A percentile compares a stretch with the other conserved stretches of the same genome.
Conservation (phyloP, 2,888 invertebrate species). For the Lysandra coridon region DNA sequence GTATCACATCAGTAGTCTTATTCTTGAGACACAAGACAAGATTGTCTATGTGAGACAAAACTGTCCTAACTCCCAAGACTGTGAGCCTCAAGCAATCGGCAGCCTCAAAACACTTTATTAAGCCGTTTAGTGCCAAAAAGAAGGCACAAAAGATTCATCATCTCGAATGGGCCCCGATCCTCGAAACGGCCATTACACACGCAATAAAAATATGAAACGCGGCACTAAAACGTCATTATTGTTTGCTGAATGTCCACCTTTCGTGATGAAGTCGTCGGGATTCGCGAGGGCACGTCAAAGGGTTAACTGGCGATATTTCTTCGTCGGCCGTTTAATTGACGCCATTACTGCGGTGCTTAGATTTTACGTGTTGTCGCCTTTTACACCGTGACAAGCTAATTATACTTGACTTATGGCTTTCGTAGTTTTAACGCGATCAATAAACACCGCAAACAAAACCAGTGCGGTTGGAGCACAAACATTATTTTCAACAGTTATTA, state of each 20-base stretch:
- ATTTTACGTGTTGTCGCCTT: constrained; percentile 28
- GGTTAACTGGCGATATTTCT: constrained; percentile 46
- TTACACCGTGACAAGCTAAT: constrained; percentile 53
- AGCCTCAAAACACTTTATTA: neutral
- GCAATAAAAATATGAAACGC: constrained; percentile 74
- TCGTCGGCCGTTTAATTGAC: constrained; percentile 45
- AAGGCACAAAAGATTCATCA: constrained; percentile 62
- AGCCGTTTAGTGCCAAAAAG: constrained; percentile 37
- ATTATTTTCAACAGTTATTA: neutral
- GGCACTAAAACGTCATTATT: constrained; percentile 74
- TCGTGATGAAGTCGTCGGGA: constrained; percentile 75
- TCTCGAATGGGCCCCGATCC: constrained; percentile 64
- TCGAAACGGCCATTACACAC: constrained; percentile 76
- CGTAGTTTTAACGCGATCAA: constrained; percentile 37
- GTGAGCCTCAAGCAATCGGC: neutral
- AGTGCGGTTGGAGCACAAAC: neutral
- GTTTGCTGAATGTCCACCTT: constrained; percentile 72
- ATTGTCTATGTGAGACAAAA: no score
- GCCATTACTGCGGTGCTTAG: constrained; percentile 34
- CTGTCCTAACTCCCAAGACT: no score
- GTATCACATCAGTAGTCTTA: no score
- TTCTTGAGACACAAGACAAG: no score
- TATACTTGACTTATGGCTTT: constrained; percentile 52
- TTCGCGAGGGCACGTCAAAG: constrained; percentile 52
- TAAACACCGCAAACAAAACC: constrained; percentile 12